These are phyloP conservation scores for Phenganax stokvisi DNA, from an alignment of 92 coral and sea anemone species.

Conservation along the genomic window DNA sequence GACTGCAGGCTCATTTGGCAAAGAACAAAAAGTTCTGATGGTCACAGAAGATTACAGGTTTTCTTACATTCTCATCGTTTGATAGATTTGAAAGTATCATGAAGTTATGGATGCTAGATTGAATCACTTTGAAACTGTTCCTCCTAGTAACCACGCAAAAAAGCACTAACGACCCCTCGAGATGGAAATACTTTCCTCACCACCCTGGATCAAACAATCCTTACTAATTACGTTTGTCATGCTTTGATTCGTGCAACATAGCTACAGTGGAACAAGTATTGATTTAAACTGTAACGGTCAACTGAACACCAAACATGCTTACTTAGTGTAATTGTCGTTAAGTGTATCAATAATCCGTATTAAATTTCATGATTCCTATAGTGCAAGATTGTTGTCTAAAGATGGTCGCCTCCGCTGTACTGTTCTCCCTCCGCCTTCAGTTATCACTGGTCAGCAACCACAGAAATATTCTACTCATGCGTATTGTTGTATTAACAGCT, in stretches of 20 bases:
- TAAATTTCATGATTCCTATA: neutral
- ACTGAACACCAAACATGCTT: too few relatives aligned
- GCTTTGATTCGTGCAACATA: too few relatives aligned
- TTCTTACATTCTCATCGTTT: too few relatives aligned
- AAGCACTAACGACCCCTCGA: too few relatives aligned
- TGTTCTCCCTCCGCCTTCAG: conserved; percentile 94
- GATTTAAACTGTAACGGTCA: too few relatives aligned
- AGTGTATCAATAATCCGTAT: too few relatives aligned
- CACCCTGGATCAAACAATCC: too few relatives aligned
- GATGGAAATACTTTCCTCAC: too few relatives aligned
- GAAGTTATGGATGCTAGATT: neutral
- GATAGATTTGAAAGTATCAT: neutral
- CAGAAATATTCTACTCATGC: conserved; percentile 20
- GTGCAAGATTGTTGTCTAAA: conserved; percentile 77
- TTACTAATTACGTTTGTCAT: too few relatives aligned
- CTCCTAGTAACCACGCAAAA: too few relatives aligned
- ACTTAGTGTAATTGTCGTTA: too few relatives aligned
- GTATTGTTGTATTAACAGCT: conserved; percentile 64
- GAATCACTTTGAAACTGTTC: neutral
- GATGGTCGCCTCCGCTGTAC: conserved; percentile 67
- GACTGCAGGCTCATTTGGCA: conserved; percentile 55
- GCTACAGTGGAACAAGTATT: too few relatives aligned
- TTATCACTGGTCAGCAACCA: conserved; percentile 21
- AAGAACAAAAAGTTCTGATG: conserved; percentile 77
- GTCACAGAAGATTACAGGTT: conserved; percentile 90